Percentiles rank a stretch among this genome's conserved stretches.
phyloP scores from a whole-genome alignment of 2,113 vertebrate species.

The Nipponia nippon region DNA sequence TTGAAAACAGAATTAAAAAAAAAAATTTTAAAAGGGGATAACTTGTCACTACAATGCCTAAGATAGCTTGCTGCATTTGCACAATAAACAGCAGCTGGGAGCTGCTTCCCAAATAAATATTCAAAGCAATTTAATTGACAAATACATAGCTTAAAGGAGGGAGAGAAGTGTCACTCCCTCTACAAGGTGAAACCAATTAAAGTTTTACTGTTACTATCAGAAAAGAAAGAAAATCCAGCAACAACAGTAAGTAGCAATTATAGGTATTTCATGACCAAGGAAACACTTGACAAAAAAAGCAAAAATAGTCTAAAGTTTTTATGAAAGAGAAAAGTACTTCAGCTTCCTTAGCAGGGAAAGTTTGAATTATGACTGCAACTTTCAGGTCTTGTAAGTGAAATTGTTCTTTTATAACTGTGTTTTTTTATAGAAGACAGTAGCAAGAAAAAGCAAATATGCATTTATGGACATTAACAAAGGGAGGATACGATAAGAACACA shows the following conservation, averaged over 20 bases:
- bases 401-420: not conserved
- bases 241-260: not conserved
- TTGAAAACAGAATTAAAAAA: not conserved
- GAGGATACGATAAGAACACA: not conserved
- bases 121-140: slow-evolving; percentile 29
- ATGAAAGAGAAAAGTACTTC: not conserved
- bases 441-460: not conserved
- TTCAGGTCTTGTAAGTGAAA: not conserved
- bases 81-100: slow-evolving; percentile 35
- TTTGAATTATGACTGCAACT: not conserved
- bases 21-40: not conserved
- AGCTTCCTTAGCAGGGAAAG: not conserved
- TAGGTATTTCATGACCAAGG: not conserved
- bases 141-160: not conserved
- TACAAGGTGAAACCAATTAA: slow-evolving; percentile 49
- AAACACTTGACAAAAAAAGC: not conserved
- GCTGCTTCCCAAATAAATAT: not conserved
- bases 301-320: not conserved
- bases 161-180: not conserved
- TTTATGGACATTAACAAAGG: not conserved
- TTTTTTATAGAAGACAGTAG: not conserved
- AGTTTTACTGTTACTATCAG: not conserved
- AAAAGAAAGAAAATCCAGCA: not conserved
- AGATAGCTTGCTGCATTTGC: slow-evolving; percentile 23
- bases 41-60: not conserved